A percentile compares a stretch with the other conserved stretches of the same genome.
These are phyloP conservation scores for Cryptoprocta ferox DNA, from an alignment of 2,797 vertebrate genomes.

Conservation along the genomic window DNA sequence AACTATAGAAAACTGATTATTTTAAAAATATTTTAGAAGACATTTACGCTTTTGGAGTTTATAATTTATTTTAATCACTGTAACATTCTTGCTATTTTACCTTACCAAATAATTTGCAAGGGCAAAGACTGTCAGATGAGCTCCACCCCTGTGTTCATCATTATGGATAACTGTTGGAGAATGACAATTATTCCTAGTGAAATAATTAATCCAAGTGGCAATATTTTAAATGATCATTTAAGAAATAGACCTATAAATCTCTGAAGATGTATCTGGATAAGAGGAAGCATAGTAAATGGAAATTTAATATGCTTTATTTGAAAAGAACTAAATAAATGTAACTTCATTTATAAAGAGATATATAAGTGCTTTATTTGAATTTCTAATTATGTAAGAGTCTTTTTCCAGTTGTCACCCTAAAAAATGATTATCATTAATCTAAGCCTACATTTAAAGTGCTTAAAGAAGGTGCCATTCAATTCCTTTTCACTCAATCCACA, in stretches of 20 bases:
- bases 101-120: neutral
- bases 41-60: neutral
- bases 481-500: slow-evolving; percentile 20
- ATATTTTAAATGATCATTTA: neutral
- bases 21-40: neutral
- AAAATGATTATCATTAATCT: slow-evolving; percentile 44
- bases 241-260: slow-evolving; percentile 50
- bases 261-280: neutral
- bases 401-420: neutral
- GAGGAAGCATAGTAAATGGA: neutral
- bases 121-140: neutral
- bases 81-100: neutral
- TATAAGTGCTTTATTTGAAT: slow-evolving; percentile 1
- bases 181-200: neutral
- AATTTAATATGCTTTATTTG: slow-evolving; percentile 36
- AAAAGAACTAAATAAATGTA: slow-evolving; percentile 55
- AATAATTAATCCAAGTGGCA: neutral
- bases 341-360: neutral
- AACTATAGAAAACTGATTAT: neutral
- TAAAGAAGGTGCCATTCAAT: neutral
- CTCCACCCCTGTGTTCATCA: neutral
- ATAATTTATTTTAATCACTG: neutral
- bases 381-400: neutral
- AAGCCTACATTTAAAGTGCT: neutral
- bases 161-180: neutral